Percentiles rank a stretch among this genome's conserved stretches.
Conservation (phyloP, 2,113 vertebrate genomes). For the Mobula birostris region DNA sequence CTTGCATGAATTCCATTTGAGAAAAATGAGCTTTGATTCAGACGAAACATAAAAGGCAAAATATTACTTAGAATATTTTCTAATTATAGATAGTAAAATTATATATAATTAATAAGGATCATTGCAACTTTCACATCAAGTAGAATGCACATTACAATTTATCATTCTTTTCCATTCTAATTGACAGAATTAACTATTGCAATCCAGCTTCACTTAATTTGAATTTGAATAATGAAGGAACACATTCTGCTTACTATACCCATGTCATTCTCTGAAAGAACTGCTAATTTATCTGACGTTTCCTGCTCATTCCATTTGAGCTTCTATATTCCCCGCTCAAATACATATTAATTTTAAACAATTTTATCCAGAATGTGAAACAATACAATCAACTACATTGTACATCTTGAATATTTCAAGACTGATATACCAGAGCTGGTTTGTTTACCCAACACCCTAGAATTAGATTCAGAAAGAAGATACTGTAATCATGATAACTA, state of each 20-base stretch:
- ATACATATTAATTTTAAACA: too few relatives aligned
- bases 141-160: not conserved
- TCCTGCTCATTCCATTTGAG: not conserved
- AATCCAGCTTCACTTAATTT: not conserved
- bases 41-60: not conserved
- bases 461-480: too few relatives aligned
- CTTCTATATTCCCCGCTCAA: too few relatives aligned
- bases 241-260: not conserved
- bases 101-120: not conserved
- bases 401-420: too few relatives aligned
- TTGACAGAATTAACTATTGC: not conserved
- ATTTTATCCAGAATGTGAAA: too few relatives aligned
- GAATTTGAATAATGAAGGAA: not conserved
- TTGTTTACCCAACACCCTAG: too few relatives aligned
- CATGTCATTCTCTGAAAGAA: not conserved
- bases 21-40: not conserved
- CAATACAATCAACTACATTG: too few relatives aligned
- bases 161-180: not conserved
- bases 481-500: too few relatives aligned
- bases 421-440: too few relatives aligned
- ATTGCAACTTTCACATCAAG: not conserved
- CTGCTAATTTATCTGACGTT: not conserved
- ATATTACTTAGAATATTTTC: not conserved
- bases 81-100: not conserved
- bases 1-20: conserved; percentile 12